Conservation (phyloP, 2,113 vertebrate genomes). For the Asarcornis scutulata region DNA sequence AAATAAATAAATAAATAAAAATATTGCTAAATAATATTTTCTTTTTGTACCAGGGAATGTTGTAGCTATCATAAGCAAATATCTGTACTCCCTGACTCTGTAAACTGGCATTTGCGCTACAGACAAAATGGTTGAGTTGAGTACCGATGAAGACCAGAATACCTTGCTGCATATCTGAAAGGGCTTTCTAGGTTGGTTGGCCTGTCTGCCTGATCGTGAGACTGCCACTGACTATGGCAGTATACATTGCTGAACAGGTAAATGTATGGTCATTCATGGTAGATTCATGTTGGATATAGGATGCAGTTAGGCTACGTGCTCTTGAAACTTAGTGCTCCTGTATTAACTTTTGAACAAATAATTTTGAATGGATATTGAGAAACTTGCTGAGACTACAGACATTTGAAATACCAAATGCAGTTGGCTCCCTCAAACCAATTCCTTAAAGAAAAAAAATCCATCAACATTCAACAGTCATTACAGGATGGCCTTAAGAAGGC, state of each 20-base stretch:
- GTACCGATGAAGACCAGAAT: not conserved
- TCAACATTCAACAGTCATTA: not conserved
- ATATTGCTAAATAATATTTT: not conserved
- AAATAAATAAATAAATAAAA: not conserved
- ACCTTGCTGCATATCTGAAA: not conserved
- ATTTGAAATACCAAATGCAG: not conserved
- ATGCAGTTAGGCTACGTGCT: not conserved
- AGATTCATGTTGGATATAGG: not conserved
- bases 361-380: not conserved
- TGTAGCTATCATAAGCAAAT: not conserved
- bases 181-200: not conserved
- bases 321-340: not conserved
- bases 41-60: not conserved
- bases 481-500: not conserved
- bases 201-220: not conserved
- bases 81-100: not conserved
- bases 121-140: accelerated
- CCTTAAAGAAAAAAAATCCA: not conserved
- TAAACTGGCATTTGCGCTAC: not conserved
- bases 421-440: not conserved
- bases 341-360: not conserved
- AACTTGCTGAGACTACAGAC: not conserved
- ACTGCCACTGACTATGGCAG: not conserved
- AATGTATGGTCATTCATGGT: not conserved
- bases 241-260: not conserved